Conservation (phyloP, 1,140 invertebrate genomes). For the Leptinotarsa undecemlineata region DNA sequence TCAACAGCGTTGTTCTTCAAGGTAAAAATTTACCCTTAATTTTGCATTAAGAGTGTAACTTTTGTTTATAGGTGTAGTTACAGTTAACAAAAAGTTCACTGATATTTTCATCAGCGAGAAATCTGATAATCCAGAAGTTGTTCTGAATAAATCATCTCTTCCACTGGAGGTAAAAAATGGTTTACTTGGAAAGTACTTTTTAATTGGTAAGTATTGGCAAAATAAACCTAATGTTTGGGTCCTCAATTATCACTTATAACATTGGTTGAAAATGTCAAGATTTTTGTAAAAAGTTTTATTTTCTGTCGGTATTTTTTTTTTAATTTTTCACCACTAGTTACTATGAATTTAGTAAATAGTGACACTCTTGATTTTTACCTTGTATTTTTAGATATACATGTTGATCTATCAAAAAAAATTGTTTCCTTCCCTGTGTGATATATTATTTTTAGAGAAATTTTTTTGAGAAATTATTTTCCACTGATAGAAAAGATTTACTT, state of each 20-base stretch:
- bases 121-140: not conserved
- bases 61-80: constrained; percentile 17
- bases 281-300: too few species aligned
- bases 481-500: too few species aligned
- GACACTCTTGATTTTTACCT: too few species aligned
- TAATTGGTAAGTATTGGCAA: constrained; percentile 17
- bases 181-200: constrained; percentile 30
- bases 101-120: constrained; percentile 18
- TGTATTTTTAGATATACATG: too few species aligned
- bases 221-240: not conserved
- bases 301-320: too few species aligned
- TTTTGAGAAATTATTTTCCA: too few species aligned
- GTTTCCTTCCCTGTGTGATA: too few species aligned
- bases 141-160: constrained; percentile 28
- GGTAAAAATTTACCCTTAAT: constrained; percentile 4
- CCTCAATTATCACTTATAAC: not conserved
- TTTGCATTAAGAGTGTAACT: not conserved
- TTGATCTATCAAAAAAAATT: too few species aligned
- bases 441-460: too few species aligned
- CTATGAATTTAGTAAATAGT: too few species aligned
- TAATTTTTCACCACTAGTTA: too few species aligned
- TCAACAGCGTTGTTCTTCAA: not conserved
- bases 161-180: constrained; percentile 19
- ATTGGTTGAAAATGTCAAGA: not conserved
- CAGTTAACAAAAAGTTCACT: constrained; percentile 19